Evolutionary conservation across 2,888 invertebrate genomes (phyloP).

Genomic region (Eupithecia tripunctaria): DNA sequence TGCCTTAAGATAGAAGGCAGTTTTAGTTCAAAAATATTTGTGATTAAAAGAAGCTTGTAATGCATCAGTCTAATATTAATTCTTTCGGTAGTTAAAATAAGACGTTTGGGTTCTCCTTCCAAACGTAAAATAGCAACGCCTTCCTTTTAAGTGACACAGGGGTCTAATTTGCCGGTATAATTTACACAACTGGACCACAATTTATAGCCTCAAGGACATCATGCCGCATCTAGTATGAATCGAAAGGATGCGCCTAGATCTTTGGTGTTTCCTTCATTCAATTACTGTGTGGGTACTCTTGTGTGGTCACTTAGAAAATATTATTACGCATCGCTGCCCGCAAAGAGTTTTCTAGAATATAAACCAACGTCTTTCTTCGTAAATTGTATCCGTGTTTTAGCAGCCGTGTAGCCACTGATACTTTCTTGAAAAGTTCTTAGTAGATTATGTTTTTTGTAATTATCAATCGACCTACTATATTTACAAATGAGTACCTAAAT

Average conservation of each 20-base stretch:
- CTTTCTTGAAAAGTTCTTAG: not conserved
- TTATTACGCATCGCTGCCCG: constrained; percentile 1
- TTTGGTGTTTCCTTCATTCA: constrained; percentile 31
- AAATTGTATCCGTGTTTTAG: not conserved
- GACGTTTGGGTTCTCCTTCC: constrained; percentile 5
- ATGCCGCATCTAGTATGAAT: constrained; percentile 28
- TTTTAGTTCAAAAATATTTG: too few relatives aligned
- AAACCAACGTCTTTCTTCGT: not conserved
- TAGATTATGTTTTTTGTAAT: not conserved
- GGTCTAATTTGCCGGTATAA: constrained; percentile 15
- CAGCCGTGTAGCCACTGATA: not conserved
- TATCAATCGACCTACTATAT: not conserved
- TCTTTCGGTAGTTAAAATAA: not conserved
- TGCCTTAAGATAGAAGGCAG: not conserved
- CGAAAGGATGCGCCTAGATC: constrained; percentile 34
- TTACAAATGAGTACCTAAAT: too few relatives aligned
- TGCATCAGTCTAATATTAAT: too few relatives aligned
- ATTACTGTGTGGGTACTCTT: constrained; percentile 23
- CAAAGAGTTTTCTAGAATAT: not conserved
- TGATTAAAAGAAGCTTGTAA: too few relatives aligned
- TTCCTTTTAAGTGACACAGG: constrained; percentile 25
- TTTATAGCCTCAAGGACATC: constrained; percentile 33
- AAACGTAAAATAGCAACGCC: constrained; percentile 11
- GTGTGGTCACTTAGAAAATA: constrained; percentile 5
- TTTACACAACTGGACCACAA: constrained; percentile 17